Percentiles rank a stretch among this genome's conserved stretches.
These are phyloP conservation scores for Dendrophyllia cribrosa DNA, from an alignment of 64 coral and sea anemone species.

Conservation along the genomic window DNA sequence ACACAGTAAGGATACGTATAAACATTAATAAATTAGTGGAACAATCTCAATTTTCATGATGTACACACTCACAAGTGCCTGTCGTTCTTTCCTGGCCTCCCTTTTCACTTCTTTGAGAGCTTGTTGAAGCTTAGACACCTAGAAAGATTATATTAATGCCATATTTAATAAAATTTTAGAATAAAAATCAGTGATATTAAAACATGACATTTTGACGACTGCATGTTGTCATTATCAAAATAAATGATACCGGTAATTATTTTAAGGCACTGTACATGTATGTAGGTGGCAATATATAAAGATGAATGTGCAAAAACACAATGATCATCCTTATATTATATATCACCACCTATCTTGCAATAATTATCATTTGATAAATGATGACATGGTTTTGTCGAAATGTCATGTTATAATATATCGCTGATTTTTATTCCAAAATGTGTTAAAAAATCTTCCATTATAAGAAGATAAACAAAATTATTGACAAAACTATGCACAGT, in stretches of 20 bases:
- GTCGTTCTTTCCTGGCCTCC: conserved; percentile 87
- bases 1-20: no score
- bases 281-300: no score
- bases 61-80: conserved; percentile 68
- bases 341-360: no score
- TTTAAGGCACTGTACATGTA: no score
- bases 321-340: background rate
- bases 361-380: background rate
- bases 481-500: no score
- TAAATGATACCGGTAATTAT: no score
- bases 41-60: no score
- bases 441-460: background rate
- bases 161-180: background rate
- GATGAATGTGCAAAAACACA: background rate
- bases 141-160: background rate
- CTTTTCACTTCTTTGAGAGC: conserved; percentile 88
- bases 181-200: no score
- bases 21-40: no score
- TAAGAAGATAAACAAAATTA: no score
- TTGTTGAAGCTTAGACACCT: conserved; percentile 83
- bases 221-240: background rate
- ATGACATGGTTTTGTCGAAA: no score
- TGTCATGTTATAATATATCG: no score
- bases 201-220: background rate
- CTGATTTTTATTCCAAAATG: background rate